phyloP scores from a whole-genome alignment of 2,113 vertebrate genomes.

The Australoheros scitulus region DNA sequence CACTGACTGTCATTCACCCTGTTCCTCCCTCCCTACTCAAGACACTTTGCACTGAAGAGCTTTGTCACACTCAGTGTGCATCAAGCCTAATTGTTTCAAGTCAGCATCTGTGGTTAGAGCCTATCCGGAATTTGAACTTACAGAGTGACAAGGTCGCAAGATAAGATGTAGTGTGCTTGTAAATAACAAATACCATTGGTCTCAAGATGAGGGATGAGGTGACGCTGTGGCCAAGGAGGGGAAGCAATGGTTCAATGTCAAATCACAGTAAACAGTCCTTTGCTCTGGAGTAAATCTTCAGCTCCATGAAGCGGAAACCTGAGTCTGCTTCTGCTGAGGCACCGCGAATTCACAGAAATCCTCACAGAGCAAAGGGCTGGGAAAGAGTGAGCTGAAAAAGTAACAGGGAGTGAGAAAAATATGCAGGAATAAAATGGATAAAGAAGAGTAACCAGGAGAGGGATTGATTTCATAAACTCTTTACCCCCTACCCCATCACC shows the following conservation, averaged over 20 bases:
- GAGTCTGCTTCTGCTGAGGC: slow-evolving; percentile 52
- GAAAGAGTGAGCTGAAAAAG: slow-evolving; percentile 31
- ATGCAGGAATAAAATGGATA: slow-evolving; percentile 41
- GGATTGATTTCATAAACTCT: slow-evolving; percentile 66
- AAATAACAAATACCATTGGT: slow-evolving; percentile 64
- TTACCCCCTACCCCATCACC: slow-evolving; percentile 63
- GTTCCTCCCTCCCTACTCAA: slow-evolving; percentile 8
- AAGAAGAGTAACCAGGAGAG: slow-evolving; percentile 32
- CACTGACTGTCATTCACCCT: slow-evolving; percentile 35
- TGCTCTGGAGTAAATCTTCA: slow-evolving; percentile 39
- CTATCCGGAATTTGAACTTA: slow-evolving; percentile 72
- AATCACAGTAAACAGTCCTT: slow-evolving; percentile 51
- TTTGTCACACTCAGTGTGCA: slow-evolving; percentile 38
- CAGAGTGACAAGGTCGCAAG: slow-evolving; percentile 57
- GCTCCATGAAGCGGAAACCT: slow-evolving; percentile 34
- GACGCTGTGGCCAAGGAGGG: slow-evolving; percentile 38
- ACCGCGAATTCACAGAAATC: slow-evolving; percentile 52
- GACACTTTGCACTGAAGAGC: slow-evolving; percentile 16
- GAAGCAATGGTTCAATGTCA: slow-evolving; percentile 52
- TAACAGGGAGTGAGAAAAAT: slow-evolving; percentile 29
- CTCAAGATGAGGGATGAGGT: slow-evolving; percentile 61
- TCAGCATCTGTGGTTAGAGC: slow-evolving; percentile 61
- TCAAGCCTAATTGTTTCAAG: slow-evolving; percentile 60
- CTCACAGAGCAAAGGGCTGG: slow-evolving; percentile 31
- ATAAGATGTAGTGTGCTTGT: slow-evolving; percentile 64